phyloP scores from a whole-genome alignment of 2,888 invertebrate genomes.

The Drosophila incognita region DNA sequence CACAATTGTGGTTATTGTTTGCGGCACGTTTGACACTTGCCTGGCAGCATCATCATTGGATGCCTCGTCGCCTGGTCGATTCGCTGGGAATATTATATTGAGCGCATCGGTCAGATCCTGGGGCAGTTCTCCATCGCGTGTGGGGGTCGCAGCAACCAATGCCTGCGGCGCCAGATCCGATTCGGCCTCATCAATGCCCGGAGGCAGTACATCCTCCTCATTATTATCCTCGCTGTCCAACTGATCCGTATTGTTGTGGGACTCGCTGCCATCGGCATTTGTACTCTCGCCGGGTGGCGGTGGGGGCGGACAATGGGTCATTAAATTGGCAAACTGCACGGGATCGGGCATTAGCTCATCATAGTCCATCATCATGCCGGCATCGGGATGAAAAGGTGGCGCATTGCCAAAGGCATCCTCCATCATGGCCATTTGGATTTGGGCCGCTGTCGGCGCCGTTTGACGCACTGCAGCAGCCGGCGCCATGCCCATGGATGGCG shows the following conservation, averaged over 20 bases:
- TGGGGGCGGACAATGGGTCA: slow-evolving; percentile 84
- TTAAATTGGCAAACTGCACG: slow-evolving; percentile 84
- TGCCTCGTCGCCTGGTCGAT: slow-evolving; percentile 79
- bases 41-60: slow-evolving; percentile 52
- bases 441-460: slow-evolving; percentile 78
- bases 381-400: slow-evolving; percentile 84
- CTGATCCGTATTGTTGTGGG: slow-evolving; percentile 19
- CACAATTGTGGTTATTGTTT: slow-evolving; percentile 76
- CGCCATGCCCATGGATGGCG: slow-evolving; percentile 34
- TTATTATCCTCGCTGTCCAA: slow-evolving; percentile 56
- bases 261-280: slow-evolving; percentile 20
- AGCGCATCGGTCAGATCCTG: slow-evolving; percentile 88
- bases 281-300: slow-evolving; percentile 76
- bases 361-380: slow-evolving; percentile 84
- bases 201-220: slow-evolving; percentile 83
- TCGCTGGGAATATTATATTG: slow-evolving; percentile 87
- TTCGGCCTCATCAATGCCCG: slow-evolving; percentile 84
- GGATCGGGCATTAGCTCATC: slow-evolving; percentile 85
- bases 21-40: slow-evolving; percentile 35
- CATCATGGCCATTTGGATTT: slow-evolving; percentile 83
- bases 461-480: slow-evolving; percentile 24
- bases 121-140: slow-evolving; percentile 86
- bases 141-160: slow-evolving; percentile 84
- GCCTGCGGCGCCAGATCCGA: slow-evolving; percentile 85
- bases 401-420: slow-evolving; percentile 83